Base-by-base conservation (phyloP, 2,888 invertebrate species). In the Plebejus argus region DNA sequence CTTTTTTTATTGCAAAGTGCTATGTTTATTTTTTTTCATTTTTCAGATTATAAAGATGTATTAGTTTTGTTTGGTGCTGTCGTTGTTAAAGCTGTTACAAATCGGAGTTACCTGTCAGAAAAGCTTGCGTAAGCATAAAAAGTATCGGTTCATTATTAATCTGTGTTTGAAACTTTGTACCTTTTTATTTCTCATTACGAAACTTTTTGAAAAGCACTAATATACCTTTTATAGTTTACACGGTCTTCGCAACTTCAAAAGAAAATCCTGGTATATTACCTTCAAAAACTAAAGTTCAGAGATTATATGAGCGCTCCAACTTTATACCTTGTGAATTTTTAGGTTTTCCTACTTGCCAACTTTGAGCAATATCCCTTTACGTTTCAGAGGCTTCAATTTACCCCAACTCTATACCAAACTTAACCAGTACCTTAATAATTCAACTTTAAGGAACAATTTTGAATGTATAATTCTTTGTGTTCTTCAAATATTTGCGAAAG, bases 301-400 rank as follows among this genome's bases (percentile, higher is more conserved):
- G 78, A 80, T 80, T 77, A 78, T 74, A 76, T 79, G 79, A 75
- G 76, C 56, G 61, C 72, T 35, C 77, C 78, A 81, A 79, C 80
- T 81, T 76, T 78, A 76, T 77, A 77, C 81, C 80, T 82, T 82
- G 81, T 80, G 78, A 79, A 81, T 83, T 84, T 84, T 83, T 82
- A 81, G 83, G 84, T 79, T 83, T 84, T 81, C 79, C 79, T 76
- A 66, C 77, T 78, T 70, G 79, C 79, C 77, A 83, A 84, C 80
- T 82, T 81, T 79, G 75, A 80, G 81, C 79, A 82, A 82, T 82
- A 82, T 81, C 81, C 78, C 77, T 78, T 78, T 76, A 78, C 78
- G 80, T 77, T 74, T 66, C 70, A 49, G 74, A 74, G 78, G 77
- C 39, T 77, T 77, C 72, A 58, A 72, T 53, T 71, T 78, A 76